Conservation (phyloP, 2,113 vertebrate species). For the Prinia subflava region DNA sequence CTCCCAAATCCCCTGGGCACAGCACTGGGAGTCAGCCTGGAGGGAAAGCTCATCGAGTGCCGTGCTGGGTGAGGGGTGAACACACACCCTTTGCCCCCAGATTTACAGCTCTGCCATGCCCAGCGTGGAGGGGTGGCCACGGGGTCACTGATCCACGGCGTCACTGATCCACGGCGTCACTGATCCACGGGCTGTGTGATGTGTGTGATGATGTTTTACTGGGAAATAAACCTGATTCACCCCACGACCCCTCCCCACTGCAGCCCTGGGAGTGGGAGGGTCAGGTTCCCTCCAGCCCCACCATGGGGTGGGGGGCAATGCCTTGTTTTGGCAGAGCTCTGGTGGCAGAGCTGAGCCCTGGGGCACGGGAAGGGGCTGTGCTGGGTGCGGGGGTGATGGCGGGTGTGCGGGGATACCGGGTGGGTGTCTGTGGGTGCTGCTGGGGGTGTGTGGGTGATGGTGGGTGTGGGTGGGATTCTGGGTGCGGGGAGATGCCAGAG, state of each 20-base stretch:
- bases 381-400: fast-evolving
- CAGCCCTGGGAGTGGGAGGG: background rate
- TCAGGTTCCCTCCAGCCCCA: background rate
- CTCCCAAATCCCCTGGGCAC: background rate
- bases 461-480: too few species aligned
- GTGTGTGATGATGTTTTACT: background rate
- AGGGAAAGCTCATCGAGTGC: background rate
- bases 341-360: background rate
- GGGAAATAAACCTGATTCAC: background rate
- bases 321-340: background rate
- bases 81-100: background rate
- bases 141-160: background rate
- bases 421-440: background rate
- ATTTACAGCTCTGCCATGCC: background rate
- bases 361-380: fast-evolving
- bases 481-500: background rate
- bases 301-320: background rate
- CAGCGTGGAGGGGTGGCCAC: fast-evolving
- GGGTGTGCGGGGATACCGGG: background rate
- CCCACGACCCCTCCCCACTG: background rate
- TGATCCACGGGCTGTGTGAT: background rate
- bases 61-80: fast-evolving
- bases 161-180: too few species aligned
- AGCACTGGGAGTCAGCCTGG: background rate
- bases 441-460: background rate